Conservation (phyloP, 2,113 vertebrate species). For the Mellivora capensis region DNA sequence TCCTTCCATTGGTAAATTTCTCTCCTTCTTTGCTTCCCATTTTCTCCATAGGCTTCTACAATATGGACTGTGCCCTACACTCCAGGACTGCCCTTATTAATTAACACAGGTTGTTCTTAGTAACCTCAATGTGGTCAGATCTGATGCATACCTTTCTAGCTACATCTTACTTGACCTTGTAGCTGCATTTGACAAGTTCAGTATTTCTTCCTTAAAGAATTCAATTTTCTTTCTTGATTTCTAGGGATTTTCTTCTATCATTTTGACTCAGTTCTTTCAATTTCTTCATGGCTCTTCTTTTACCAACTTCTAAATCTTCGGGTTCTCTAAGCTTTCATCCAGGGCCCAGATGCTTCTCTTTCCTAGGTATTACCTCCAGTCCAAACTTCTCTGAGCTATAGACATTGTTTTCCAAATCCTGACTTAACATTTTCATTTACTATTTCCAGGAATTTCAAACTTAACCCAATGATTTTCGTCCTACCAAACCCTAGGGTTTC, state of each 20-base stretch:
- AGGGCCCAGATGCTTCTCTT: neutral
- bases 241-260: neutral
- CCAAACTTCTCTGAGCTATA: neutral
- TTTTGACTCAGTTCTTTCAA: neutral
- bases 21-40: neutral
- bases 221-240: neutral
- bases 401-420: neutral
- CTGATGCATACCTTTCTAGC: neutral
- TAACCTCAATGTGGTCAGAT: neutral
- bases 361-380: neutral
- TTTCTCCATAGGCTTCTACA: neutral
- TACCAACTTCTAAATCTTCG: neutral
- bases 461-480: neutral
- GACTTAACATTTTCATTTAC: neutral
- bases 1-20: neutral
- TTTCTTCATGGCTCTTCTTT: neutral
- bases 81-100: neutral
- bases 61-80: neutral
- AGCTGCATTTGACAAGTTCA: neutral
- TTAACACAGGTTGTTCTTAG: neutral
- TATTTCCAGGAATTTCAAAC: neutral
- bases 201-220: neutral
- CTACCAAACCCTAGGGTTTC: neutral
- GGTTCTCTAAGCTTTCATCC: neutral
- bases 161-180: neutral